These are phyloP conservation scores for Cyanoramphus novaezelandiae DNA, from an alignment of 2,113 vertebrate species.

Conservation along the genomic window DNA sequence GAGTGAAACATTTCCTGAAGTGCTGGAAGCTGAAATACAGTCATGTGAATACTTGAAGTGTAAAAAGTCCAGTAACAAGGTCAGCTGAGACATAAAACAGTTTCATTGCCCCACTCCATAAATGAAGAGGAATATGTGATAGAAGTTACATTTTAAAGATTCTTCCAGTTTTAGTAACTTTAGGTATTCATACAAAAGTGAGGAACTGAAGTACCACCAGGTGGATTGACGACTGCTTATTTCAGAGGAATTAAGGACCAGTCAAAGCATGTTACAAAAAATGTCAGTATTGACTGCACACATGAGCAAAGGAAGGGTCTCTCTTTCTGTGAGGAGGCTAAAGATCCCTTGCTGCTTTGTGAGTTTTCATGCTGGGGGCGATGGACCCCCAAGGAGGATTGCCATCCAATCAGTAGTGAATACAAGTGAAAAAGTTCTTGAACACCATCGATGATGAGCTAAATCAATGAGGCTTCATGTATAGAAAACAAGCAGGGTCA, in stretches of 20 bases:
- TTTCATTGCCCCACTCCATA: neutral
- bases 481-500: neutral
- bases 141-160: neutral
- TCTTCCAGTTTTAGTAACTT: neutral
- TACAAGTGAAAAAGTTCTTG: neutral
- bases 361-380: neutral
- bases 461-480: neutral
- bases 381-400: neutral
- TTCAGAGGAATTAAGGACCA: neutral
- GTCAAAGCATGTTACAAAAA: neutral
- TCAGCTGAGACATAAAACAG: neutral
- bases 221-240: neutral
- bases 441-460: neutral
- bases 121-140: neutral
- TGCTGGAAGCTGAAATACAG: neutral
- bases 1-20: neutral
- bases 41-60: neutral
- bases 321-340: neutral
- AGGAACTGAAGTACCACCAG: neutral
- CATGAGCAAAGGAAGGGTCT: neutral
- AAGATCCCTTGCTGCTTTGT: neutral
- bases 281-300: neutral
- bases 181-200: neutral
- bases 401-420: neutral
- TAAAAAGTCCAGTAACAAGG: neutral